phyloP scores from a whole-genome alignment of 1,140 invertebrate genomes.

The Leguminivora glycinivorella region DNA sequence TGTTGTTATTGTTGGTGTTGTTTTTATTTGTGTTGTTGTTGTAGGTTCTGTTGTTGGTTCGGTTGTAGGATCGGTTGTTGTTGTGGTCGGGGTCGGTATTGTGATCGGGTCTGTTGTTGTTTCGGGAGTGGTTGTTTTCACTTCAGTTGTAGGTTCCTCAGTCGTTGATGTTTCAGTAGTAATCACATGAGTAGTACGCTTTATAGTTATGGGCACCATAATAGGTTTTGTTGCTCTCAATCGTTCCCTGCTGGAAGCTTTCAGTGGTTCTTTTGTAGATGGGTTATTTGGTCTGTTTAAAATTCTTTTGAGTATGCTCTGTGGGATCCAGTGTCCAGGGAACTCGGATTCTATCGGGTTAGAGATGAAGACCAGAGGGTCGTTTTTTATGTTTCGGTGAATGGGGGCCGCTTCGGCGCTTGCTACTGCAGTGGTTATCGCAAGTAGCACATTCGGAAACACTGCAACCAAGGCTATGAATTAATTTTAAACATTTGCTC shows the following conservation, averaged over 20 bases:
- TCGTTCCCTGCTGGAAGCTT: conserved; percentile 25
- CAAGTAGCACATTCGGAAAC: neutral
- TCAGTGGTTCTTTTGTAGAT: conserved; percentile 28
- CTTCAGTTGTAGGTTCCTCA: conserved; percentile 27
- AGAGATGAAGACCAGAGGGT: conserved; percentile 48
- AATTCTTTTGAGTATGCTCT: conserved; percentile 52
- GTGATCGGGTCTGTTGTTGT: conserved; percentile 31
- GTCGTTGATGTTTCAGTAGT: conserved; percentile 32
- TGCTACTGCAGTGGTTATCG: neutral
- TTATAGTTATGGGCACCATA: neutral
- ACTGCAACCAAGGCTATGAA: no score
- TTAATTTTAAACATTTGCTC: no score
- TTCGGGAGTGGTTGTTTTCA: conserved; percentile 23
- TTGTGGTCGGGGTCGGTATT: conserved; percentile 13
- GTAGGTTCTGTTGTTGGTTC: conserved; percentile 32
- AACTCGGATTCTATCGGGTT: conserved; percentile 54
- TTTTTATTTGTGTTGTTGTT: conserved; percentile 32
- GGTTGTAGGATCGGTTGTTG: conserved; percentile 35
- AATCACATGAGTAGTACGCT: conserved; percentile 11
- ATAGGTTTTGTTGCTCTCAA: neutral
- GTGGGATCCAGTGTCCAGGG: conserved; percentile 56
- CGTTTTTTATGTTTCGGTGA: neutral
- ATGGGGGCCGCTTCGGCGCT: neutral
- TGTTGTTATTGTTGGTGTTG: conserved; percentile 34
- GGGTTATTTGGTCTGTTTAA: conserved; percentile 33